Base-by-base conservation (phyloP, 2,888 invertebrate species). In the Cheilosia pagana region DNA sequence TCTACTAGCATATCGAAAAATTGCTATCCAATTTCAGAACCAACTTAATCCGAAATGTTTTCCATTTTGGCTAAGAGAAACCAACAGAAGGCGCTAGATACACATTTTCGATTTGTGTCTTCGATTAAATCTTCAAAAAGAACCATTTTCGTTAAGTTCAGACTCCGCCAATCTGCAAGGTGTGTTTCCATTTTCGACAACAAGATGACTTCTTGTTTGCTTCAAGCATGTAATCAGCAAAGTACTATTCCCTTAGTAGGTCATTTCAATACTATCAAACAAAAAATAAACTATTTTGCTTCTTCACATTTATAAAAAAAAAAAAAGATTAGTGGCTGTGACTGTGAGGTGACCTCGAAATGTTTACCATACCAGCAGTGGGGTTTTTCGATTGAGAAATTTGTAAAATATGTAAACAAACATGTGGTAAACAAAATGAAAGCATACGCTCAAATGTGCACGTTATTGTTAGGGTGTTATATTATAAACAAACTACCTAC, bases 291-390 rank as follows among this genome's bases (percentile, higher is more conserved):
- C 0, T 1, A 59, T 5, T 25, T 16, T n/a, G 14, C 16, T 53
- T 41, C 67, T 19, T 43, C 55, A 57, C 23, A 25, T 60, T 3
- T 43, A 8, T 12, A 28, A 60, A 60, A 23, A 52, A 41, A 31
- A 43, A 8, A 19, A 16, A 1, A 68, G 76, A 76, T 67, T 60
- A 67, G 76, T 59, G 39, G 43, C 23, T 31, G n/a, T 67, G 67
- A 68, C 67, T 67, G 60, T 52, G 75, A 14, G 31, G n/a, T 67
- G 67, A 68, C 67, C 76, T 68, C 60, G 75, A 14, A 43, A 31
- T 19, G n/a, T 50, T 65, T 57, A 53, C 48, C 8, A 1, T 12
- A 16, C 41, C 41, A 12, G 8, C 8, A 41, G 12, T 53, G 19
- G 14, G 28, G 62, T 39, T 23, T 74, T 53, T 31, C 12, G 23